phyloP scores from a whole-genome alignment of 2,113 vertebrate genomes.

The Nyctereutes procyonoides region DNA sequence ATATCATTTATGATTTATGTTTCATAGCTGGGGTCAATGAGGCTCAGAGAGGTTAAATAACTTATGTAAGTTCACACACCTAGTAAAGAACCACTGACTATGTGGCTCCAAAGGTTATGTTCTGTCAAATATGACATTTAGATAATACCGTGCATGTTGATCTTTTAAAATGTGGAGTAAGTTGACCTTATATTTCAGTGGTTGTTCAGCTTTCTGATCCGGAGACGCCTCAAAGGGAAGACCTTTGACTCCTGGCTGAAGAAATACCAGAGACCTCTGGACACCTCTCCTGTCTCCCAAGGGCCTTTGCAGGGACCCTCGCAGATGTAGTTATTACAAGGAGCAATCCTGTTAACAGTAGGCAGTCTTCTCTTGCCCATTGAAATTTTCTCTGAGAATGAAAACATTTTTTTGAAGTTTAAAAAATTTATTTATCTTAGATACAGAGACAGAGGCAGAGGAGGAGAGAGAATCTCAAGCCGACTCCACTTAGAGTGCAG shows the following conservation, averaged over 20 bases:
- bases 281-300: neutral
- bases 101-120: neutral
- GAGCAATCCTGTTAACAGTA: neutral
- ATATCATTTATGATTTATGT: neutral
- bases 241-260: neutral
- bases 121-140: neutral
- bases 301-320: neutral
- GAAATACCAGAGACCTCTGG: neutral
- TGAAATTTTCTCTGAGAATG: neutral
- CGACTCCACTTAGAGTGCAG: neutral
- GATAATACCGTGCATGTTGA: neutral
- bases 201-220: neutral
- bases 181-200: neutral
- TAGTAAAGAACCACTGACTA: neutral
- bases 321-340: neutral
- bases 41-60: constrained; percentile 19
- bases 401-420: neutral
- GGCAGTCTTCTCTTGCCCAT: neutral
- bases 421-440: neutral
- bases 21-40: neutral
- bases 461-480: neutral
- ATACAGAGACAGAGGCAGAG: neutral
- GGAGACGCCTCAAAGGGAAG: neutral
- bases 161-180: constrained; percentile 15
- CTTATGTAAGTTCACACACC: neutral